Conservation (phyloP, 2,113 vertebrate genomes). For the Manacus vitellinus region DNA sequence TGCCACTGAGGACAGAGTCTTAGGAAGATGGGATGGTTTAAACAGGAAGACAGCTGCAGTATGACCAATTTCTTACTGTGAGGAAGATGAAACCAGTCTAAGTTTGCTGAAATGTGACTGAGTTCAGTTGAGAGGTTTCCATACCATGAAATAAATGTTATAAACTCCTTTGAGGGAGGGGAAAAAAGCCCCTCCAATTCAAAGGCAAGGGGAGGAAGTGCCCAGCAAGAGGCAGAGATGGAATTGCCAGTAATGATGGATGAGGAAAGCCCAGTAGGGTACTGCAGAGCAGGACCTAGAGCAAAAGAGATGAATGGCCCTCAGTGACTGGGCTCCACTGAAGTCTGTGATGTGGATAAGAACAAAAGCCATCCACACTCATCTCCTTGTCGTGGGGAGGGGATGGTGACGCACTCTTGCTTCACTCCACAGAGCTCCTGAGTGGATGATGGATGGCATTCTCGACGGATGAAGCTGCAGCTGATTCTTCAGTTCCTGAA, state of each 20-base stretch:
- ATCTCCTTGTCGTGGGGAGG: accelerated
- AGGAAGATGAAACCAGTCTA: conserved; percentile 46
- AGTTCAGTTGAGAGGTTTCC: conserved; percentile 49
- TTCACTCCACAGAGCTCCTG: not conserved
- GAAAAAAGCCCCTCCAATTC: not conserved
- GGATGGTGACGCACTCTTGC: not conserved
- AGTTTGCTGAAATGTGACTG: conserved; percentile 48
- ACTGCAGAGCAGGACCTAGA: not conserved
- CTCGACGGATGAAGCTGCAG: not conserved
- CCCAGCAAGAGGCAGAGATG: conserved; percentile 2
- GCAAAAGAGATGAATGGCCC: conserved; percentile 24
- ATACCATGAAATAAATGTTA: conserved; percentile 23
- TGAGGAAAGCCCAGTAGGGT: conserved; percentile 33
- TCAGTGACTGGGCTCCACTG: not conserved
- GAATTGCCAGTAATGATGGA: conserved; percentile 37
- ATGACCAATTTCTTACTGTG: conserved; percentile 19
- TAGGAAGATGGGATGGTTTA: conserved; percentile 11
- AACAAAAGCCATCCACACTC: not conserved
- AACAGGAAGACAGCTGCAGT: conserved; percentile 28
- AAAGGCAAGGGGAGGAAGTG: conserved; percentile 14
- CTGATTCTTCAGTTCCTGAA: not conserved
- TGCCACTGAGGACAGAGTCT: not conserved
- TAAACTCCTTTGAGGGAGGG: conserved; percentile 17
- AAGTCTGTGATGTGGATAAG: not conserved
- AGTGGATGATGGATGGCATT: not conserved